Evolutionary conservation across 2,113 vertebrate species (phyloP).

Genomic region (Geococcyx californianus): DNA sequence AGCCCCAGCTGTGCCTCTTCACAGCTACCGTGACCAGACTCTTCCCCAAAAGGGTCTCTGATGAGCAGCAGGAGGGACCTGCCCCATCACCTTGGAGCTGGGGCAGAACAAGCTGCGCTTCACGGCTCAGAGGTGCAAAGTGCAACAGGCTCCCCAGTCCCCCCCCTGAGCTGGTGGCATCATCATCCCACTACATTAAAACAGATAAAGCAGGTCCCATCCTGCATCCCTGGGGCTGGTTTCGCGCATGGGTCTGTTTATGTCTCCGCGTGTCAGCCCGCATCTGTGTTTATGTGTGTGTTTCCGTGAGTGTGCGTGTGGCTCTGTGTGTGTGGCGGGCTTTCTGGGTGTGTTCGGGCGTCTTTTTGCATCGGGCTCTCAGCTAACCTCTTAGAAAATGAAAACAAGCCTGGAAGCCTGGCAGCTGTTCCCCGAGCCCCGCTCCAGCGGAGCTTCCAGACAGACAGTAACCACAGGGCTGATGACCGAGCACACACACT

Average conservation of each 20-base stretch:
- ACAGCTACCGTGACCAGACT: neutral
- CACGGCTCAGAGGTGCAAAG: fast-evolving
- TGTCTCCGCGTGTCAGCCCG: neutral
- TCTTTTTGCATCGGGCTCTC: neutral
- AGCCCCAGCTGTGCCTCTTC: slow-evolving; percentile 40
- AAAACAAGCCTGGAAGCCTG: slow-evolving; percentile 48
- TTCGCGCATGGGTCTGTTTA: neutral
- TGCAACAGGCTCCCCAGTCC: fast-evolving
- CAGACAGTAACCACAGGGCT: slow-evolving; percentile 42
- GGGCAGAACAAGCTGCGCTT: neutral
- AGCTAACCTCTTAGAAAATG: slow-evolving; percentile 27
- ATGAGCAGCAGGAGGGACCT: neutral
- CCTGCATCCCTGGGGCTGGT: neutral
- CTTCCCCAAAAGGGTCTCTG: neutral
- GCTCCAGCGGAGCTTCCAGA: slow-evolving; percentile 13
- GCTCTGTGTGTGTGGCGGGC: slow-evolving; percentile 26
- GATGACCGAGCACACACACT: slow-evolving; percentile 38
- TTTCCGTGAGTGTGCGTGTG: slow-evolving; percentile 25
- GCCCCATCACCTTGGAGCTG: fast-evolving
- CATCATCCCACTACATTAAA: fast-evolving
- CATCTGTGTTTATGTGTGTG: slow-evolving; percentile 42
- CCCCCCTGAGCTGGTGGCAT: fast-evolving
- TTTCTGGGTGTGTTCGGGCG: neutral
- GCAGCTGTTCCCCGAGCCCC: neutral
- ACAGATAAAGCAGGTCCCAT: neutral